A percentile compares a stretch with the other conserved stretches of the same genome.
These are phyloP conservation scores for Danionella dracula DNA, from an alignment of 2,797 vertebrate genomes.

Conservation along the genomic window DNA sequence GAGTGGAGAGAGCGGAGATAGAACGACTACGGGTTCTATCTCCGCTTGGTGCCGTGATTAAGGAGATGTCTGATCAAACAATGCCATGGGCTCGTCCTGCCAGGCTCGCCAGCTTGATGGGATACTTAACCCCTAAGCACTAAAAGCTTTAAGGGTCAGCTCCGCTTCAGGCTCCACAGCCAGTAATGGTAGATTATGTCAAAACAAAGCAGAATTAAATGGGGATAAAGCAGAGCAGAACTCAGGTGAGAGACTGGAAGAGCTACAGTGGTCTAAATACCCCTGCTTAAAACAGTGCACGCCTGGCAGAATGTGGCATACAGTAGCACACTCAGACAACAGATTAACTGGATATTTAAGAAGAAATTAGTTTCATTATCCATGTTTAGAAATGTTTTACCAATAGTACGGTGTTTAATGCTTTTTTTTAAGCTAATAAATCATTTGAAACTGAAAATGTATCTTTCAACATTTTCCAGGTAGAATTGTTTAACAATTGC, in stretches of 20 bases:
- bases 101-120: slow-evolving; percentile 56
- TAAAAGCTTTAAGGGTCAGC: slow-evolving; percentile 69
- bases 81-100: slow-evolving; percentile 44
- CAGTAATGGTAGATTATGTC: slow-evolving; percentile 61
- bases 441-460: too few relatives aligned
- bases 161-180: slow-evolving; percentile 56
- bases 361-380: too few relatives aligned
- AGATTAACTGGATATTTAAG: not conserved
- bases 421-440: too few relatives aligned
- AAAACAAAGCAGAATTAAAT: slow-evolving; percentile 61
- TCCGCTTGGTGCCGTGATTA: not conserved
- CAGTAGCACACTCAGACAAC: not conserved
- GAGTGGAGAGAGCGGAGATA: not conserved
- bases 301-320: not conserved
- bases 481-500: too few relatives aligned
- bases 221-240: slow-evolving; percentile 40
- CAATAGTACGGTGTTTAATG: too few relatives aligned
- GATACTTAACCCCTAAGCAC: slow-evolving; percentile 65
- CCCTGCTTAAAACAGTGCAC: not conserved
- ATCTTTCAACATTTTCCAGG: too few relatives aligned
- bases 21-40: not conserved
- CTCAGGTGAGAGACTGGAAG: slow-evolving; percentile 38
- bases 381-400: too few relatives aligned
- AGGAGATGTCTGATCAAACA: slow-evolving; percentile 30
- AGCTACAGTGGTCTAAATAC: slow-evolving; percentile 16